Base-by-base conservation (phyloP, 2,797 vertebrate species). In the Botia almorhae region DNA sequence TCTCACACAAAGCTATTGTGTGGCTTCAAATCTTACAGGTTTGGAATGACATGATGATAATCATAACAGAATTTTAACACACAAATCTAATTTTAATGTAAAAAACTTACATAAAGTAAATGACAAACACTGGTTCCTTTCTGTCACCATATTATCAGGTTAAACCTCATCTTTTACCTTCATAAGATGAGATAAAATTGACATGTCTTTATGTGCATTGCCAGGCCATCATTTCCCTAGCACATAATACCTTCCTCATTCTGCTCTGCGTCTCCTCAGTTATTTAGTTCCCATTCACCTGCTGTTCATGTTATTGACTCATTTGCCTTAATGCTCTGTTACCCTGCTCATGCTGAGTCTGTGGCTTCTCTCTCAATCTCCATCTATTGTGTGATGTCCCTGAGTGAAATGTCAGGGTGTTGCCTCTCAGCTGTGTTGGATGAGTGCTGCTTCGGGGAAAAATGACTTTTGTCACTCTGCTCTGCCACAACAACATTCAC, bases 341-440 rank as follows among this genome's bases (percentile, higher is more conserved):
- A 46, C 17, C 48, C 33, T 51, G 53, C 21, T 13, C 12, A 53
- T 6, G 53, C 48, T 36, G 36, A 14, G 19, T 14, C 65, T 36
- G 53, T 14, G 16, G 23, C 43, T 33, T 71, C 16, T 67, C 12
- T 69, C 36, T 21, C 29, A 60, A 53, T 67, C 17, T 65, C 19
- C 8, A 78, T 77, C 61, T 67, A 78, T 68, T 60, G 26, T 69
- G 64, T 74, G 3, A 69, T 79, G 10, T 50, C 12, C 21, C 46
- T 46, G 43, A 64, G 48, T 70, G 21, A 74, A 75, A 82, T 78
- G 75, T 67, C 81, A 73, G 29, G 53, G 69, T 65, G 21, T 69
- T 39, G 4, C 26, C 17, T 68, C 51, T 68, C 56, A 51, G 29
- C 17, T 23, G 6, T 43, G 61, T 36, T 77, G 29, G 29, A 63